Evolutionary conservation across 2,113 vertebrate genomes (phyloP), one percentile per base, ranked within the genome.

Genomic region (Phyllostomus hastatus): DNA sequence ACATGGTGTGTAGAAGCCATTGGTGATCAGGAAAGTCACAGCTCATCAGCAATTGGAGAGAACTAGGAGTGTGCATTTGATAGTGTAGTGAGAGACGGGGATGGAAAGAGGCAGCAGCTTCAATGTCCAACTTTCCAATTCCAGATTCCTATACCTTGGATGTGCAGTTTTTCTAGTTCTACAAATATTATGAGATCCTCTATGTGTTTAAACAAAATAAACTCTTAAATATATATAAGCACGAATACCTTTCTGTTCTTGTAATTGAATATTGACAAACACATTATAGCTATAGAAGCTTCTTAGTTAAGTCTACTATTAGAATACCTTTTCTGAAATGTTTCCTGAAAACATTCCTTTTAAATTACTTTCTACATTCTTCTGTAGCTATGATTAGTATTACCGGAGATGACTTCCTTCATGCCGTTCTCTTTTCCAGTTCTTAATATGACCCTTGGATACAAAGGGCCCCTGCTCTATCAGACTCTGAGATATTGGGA

Each of bases 401-500:
- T 41, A 10, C 12, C 50, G 19, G 67, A 84, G 41, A 83, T 82
- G 46, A 69, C 7, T 83, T 88, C 83, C 61, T 81, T 92, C 46
- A 50, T 64, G 59, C 3, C 5, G 5, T 41, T 95, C 35, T 94
- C 1, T 90, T 57, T 92, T 61, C 70, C 54, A 57, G 50, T 67
- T 88, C 82, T 84, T 85, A 57, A n/a, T 22, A 10, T 95, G 92
- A 92, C 92, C 88, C 92, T 96, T 97, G 94, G 50, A 80, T 92
- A 64, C 76, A 93, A 96, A 96, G 92, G 88, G 84, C 46, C 54
- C 9, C 33, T 43, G 22, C 12, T 96, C 81, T 76, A 66, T 94
- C 93, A 90, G 54, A 69, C 43, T 67, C 57, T 97, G 48, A 92
- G 82, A 94, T 94, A 89, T 89, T 95, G 78, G 94, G 94, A 91